phyloP scores from a whole-genome alignment of 2,888 invertebrate species.

The Himalopsyche anomala region DNA sequence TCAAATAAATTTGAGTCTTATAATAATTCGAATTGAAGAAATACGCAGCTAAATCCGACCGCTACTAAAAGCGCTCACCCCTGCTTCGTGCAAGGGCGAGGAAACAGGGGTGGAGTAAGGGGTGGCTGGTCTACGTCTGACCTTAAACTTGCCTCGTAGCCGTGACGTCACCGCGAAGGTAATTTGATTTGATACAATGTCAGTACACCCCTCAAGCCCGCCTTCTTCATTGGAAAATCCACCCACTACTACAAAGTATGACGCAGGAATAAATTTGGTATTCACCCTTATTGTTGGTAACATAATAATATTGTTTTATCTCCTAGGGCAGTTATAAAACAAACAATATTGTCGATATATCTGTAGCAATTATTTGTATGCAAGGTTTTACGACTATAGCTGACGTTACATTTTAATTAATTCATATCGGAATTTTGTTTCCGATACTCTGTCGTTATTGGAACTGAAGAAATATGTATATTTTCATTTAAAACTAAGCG shows the following conservation, averaged over 20 bases:
- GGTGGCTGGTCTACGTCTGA: conserved; percentile 18
- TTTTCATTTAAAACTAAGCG: too few relatives aligned
- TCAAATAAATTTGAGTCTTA: not conserved
- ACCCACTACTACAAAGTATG: not conserved
- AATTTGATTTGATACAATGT: conserved; percentile 56
- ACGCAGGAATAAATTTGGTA: not conserved
- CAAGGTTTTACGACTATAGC: too few relatives aligned
- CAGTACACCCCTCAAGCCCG: not conserved
- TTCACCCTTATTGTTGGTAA: not conserved
- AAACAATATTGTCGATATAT: too few relatives aligned
- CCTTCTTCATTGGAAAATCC: not conserved
- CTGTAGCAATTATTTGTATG: too few relatives aligned
- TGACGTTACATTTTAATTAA: too few relatives aligned
- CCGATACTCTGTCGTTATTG: too few relatives aligned
- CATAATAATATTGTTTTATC: too few relatives aligned
- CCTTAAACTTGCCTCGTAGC: conserved; percentile 21
- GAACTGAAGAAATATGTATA: too few relatives aligned
- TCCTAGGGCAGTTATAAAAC: too few relatives aligned
- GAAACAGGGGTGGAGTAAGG: not conserved
- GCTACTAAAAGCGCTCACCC: not conserved
- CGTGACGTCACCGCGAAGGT: conserved; percentile 59
- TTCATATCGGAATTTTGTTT: too few relatives aligned
- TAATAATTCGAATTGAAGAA: not conserved
- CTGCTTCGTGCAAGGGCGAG: not conserved
- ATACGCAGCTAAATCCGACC: not conserved